Conservation (phyloP, 2,888 invertebrate genomes). For the Agrenia bidenticulata region DNA sequence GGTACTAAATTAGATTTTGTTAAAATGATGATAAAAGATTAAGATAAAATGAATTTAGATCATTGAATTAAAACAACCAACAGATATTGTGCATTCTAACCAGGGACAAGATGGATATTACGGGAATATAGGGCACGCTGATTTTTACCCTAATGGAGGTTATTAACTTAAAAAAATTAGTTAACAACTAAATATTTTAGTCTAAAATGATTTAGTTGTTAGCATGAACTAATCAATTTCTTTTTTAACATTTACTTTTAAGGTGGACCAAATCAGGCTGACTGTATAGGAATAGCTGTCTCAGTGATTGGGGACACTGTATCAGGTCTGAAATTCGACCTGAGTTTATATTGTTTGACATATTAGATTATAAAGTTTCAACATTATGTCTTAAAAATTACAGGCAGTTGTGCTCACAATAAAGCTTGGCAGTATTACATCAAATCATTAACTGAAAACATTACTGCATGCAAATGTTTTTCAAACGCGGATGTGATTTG, state of each 20-base stretch:
- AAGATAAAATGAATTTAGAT: conserved; percentile 6
- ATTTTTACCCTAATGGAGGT: conserved; percentile 38
- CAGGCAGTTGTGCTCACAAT: conserved; percentile 43
- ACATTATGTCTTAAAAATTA: not conserved
- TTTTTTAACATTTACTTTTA: conserved; percentile 19
- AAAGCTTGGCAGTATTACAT: conserved; percentile 41
- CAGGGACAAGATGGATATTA: conserved; percentile 41
- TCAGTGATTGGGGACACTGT: conserved; percentile 26
- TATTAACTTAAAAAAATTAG: not conserved
- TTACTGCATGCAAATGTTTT: conserved; percentile 34
- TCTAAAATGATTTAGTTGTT: not conserved
- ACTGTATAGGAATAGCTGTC: conserved; percentile 24
- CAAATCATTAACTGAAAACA: conserved; percentile 22
- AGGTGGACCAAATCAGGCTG: conserved; percentile 44
- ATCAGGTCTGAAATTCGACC: conserved; percentile 25
- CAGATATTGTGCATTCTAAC: conserved; percentile 43
- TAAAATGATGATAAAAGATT: not conserved
- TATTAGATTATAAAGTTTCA: too few relatives aligned
- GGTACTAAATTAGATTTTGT: not conserved
- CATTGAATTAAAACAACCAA: too few relatives aligned
- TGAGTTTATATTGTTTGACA: too few relatives aligned
- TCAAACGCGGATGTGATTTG: conserved; percentile 32
- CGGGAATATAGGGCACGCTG: conserved; percentile 37
- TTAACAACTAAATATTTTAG: too few relatives aligned
- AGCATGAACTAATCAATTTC: too few relatives aligned